Conservation (phyloP, 2,113 vertebrate species). For the Cyrtonyx montezumae region DNA sequence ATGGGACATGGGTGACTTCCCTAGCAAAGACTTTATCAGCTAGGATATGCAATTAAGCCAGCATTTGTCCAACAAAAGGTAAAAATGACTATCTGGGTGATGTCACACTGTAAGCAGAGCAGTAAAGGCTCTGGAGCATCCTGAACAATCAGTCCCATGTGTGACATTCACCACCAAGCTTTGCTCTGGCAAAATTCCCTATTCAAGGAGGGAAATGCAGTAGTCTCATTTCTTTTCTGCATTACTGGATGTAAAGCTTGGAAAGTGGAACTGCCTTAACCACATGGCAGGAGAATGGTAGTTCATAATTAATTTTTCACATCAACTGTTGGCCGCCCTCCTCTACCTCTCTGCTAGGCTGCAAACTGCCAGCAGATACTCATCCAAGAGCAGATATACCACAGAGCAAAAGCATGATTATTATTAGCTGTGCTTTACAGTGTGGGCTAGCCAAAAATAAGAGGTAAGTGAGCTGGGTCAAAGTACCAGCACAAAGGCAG, state of each 20-base stretch:
- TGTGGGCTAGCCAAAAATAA: background rate
- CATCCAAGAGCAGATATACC: background rate
- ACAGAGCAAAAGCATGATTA: background rate
- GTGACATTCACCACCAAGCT: background rate
- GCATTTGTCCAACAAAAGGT: background rate
- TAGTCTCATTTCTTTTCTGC: background rate
- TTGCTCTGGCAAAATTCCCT: background rate
- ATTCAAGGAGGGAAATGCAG: background rate
- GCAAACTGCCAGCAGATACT: background rate
- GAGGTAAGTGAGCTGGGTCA: background rate
- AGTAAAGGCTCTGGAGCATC: background rate
- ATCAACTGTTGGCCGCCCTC: conserved; percentile 7
- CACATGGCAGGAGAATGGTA: background rate
- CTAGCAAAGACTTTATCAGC: background rate
- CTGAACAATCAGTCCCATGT: background rate
- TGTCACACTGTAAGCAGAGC: background rate
- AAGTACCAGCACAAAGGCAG: background rate
- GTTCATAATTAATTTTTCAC: conserved; percentile 51
- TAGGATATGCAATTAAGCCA: background rate
- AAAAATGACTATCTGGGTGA: background rate
- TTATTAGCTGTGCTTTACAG: background rate
- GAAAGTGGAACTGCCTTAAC: conserved; percentile 19
- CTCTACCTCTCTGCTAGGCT: conserved; percentile 44
- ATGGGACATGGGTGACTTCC: background rate
- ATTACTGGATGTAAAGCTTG: background rate